Evolutionary conservation across 2,113 vertebrate genomes (phyloP).

Genomic region (Mastomys natalensis): DNA sequence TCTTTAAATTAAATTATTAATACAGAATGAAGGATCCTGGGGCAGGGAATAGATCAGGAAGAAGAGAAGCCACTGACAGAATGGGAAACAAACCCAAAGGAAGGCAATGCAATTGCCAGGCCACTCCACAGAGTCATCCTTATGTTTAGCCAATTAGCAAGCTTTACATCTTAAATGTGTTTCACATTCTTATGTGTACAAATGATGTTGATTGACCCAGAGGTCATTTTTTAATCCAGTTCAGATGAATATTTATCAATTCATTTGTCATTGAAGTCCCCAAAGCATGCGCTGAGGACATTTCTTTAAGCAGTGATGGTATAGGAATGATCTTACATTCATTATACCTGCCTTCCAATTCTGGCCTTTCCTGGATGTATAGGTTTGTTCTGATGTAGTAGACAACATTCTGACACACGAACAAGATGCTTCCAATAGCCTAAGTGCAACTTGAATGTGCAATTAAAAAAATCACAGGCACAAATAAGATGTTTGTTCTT

Average conservation of each 20-base stretch:
- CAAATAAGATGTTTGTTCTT: conserved; percentile 59
- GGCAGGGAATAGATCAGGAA: conserved; percentile 38
- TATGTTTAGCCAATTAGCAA: conserved; percentile 60
- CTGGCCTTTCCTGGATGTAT: conserved; percentile 54
- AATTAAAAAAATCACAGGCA: conserved; percentile 30
- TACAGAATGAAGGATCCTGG: conserved; percentile 32
- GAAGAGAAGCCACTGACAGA: conserved; percentile 50
- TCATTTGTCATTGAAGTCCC: conserved; percentile 19
- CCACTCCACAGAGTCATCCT: neutral
- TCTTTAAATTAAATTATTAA: conserved; percentile 68
- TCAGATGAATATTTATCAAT: conserved; percentile 53
- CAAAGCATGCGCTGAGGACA: neutral
- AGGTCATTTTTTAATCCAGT: conserved; percentile 41
- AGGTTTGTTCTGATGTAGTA: too few relatives aligned
- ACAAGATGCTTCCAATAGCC: conserved; percentile 30
- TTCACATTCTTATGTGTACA: conserved; percentile 37
- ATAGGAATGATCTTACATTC: conserved; percentile 28
- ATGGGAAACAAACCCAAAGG: neutral
- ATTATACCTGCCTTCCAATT: conserved; percentile 49
- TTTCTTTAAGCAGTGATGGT: neutral
- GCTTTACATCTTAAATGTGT: neutral
- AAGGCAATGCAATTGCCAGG: neutral
- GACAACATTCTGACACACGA: neutral
- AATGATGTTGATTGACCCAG: neutral
- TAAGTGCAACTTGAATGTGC: neutral